Evolutionary conservation across 1,140 invertebrate species (phyloP).

Genomic region (Heliconius eleuchia): DNA sequence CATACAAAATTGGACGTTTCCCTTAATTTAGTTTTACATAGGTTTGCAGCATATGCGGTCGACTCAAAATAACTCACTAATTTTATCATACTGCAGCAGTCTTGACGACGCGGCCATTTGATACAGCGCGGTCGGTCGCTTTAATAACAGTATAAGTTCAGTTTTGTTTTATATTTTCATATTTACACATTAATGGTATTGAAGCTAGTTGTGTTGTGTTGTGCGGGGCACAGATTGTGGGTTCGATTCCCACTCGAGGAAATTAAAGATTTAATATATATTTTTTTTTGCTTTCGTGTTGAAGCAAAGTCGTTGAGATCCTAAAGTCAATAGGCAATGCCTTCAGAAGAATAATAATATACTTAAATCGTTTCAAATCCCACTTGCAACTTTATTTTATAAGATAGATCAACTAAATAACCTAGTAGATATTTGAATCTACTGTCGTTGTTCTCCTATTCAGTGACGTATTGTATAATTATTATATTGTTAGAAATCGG

Average conservation of each 20-base stretch:
- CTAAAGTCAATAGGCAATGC: too few species aligned
- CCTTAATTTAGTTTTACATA: slow-evolving; percentile 60
- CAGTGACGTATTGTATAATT: not conserved
- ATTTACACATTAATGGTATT: not conserved
- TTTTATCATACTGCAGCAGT: slow-evolving; percentile 41
- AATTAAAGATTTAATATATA: too few species aligned
- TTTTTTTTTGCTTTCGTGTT: too few species aligned
- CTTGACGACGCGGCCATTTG: slow-evolving; percentile 36
- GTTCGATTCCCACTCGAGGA: too few species aligned
- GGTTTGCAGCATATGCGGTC: slow-evolving; percentile 51
- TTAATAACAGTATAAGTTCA: slow-evolving; percentile 31
- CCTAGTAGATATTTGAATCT: not conserved
- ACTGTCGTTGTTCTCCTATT: not conserved
- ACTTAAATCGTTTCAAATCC: too few species aligned
- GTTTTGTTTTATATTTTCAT: not conserved
- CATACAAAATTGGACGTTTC: slow-evolving; percentile 58
- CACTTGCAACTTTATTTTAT: not conserved
- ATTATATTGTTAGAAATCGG: too few species aligned
- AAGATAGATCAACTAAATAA: not conserved
- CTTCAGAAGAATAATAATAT: too few species aligned
- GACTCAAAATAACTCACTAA: slow-evolving; percentile 61
- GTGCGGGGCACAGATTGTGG: too few species aligned
- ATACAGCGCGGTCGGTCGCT: slow-evolving; percentile 32
- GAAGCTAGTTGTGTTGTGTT: too few species aligned
- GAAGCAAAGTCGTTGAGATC: too few species aligned